Conservation (phyloP, 2,888 invertebrate genomes). For the Noctuana brunneofusca region DNA sequence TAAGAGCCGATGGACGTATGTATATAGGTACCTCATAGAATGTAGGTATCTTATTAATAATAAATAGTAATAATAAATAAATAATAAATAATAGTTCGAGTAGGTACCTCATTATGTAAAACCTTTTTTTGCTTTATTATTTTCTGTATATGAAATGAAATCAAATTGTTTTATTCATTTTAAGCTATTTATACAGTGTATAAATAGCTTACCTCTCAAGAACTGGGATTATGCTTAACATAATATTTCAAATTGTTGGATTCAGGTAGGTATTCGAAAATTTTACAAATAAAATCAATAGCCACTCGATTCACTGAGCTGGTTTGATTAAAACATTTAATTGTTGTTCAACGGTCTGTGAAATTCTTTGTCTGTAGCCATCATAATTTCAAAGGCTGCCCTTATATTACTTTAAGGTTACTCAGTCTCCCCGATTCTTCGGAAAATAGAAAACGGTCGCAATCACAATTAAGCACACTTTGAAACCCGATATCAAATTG, state of each 20-base stretch:
- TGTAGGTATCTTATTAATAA: too few species aligned
- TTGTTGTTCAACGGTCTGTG: not conserved
- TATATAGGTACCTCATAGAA: too few species aligned
- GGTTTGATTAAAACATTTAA: not conserved
- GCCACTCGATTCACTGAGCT: not conserved
- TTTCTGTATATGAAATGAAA: too few species aligned
- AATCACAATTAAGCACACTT: not conserved
- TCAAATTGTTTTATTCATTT: too few species aligned
- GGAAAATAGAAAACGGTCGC: not conserved
- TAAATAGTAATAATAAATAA: too few species aligned
- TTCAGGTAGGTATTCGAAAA: not conserved
- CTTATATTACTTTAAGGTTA: not conserved
- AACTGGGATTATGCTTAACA: too few species aligned
- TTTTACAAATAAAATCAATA: not conserved
- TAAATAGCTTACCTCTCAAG: too few species aligned
- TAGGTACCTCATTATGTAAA: too few species aligned
- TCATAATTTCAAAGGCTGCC: not conserved
- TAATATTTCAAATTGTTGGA: not conserved
- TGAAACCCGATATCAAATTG: conserved; percentile 3
- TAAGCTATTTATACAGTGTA: too few species aligned
- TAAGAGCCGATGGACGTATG: not conserved
- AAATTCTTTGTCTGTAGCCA: not conserved
- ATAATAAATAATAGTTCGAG: too few species aligned
- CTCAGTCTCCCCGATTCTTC: not conserved
- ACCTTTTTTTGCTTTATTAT: too few species aligned